Percentiles rank a stretch among this genome's conserved stretches.
These are phyloP conservation scores for Trachelus stipa DNA, from an alignment of 2,888 invertebrate species.

Conservation along the genomic window DNA sequence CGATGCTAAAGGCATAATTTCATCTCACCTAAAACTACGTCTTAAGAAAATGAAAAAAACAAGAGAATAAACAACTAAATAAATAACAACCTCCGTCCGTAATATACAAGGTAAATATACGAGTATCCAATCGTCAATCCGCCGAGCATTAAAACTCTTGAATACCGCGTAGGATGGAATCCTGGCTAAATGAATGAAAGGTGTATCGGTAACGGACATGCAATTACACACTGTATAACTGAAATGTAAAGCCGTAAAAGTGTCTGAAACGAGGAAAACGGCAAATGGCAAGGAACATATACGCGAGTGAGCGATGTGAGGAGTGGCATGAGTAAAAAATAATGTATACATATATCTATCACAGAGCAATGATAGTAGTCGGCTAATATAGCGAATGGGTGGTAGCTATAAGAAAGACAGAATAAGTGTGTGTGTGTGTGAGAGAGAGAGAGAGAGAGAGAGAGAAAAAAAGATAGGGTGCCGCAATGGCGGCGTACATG, in stretches of 20 bases:
- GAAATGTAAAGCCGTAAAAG: slow-evolving; percentile 19
- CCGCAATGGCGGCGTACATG: slow-evolving; percentile 12
- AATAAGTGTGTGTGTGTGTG: not conserved
- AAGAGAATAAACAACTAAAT: not conserved
- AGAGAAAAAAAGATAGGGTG: not conserved
- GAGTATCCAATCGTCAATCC: not conserved
- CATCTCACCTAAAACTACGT: not conserved
- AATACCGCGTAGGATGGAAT: not conserved
- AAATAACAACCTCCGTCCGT: not conserved
- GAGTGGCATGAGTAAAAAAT: not conserved
- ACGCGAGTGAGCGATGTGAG: not conserved
- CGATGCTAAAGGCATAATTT: not conserved
- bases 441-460: not conserved
- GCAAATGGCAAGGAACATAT: not conserved
- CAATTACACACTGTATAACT: slow-evolving; percentile 22
- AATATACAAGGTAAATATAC: not conserved
- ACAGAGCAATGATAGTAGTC: not conserved
- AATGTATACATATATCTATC: not conserved
- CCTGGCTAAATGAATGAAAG: not conserved
- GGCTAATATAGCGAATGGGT: not conserved
- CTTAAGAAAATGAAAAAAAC: not conserved
- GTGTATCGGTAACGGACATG: not conserved
- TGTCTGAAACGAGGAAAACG: not conserved
- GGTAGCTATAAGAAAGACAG: not conserved
- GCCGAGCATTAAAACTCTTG: not conserved